Conservation (phyloP, 2,113 vertebrate species). For the Ameiurus melas region DNA sequence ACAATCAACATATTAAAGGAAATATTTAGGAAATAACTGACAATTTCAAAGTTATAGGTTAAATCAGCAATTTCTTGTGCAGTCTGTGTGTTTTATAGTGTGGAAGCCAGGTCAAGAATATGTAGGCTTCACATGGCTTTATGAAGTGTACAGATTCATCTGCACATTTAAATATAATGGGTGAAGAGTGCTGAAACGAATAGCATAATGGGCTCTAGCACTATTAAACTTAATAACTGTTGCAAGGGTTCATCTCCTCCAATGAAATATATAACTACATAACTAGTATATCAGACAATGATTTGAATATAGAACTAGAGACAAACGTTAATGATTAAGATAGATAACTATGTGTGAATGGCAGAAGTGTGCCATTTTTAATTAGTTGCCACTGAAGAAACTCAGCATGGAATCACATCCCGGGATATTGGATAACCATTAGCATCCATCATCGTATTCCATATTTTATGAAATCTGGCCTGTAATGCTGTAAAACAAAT, state of each 20-base stretch:
- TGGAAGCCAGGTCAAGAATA: not conserved
- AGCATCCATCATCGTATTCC: not conserved
- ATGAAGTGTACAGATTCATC: conserved; percentile 3
- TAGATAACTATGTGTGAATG: not conserved
- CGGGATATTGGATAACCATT: not conserved
- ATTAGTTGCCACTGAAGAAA: not conserved
- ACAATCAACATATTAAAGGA: not conserved
- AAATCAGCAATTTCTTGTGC: not conserved
- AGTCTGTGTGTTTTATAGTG: not conserved
- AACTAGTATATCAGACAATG: not conserved
- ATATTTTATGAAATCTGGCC: conserved; percentile 8
- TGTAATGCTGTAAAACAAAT: conserved; percentile 17
- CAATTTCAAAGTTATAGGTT: not conserved
- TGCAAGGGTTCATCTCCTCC: not conserved
- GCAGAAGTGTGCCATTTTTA: not conserved
- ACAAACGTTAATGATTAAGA: not conserved
- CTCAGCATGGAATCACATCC: not conserved
- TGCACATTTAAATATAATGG: not conserved
- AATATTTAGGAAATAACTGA: not conserved
- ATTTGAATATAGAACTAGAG: not conserved
- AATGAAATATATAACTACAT: conserved; percentile 5
- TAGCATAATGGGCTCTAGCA: not conserved
- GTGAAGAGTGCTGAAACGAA: not conserved
- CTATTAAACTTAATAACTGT: not conserved
- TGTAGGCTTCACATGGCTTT: not conserved